phyloP scores from a whole-genome alignment of 2,113 vertebrate genomes.

The Hippocampus guttulatus region DNA sequence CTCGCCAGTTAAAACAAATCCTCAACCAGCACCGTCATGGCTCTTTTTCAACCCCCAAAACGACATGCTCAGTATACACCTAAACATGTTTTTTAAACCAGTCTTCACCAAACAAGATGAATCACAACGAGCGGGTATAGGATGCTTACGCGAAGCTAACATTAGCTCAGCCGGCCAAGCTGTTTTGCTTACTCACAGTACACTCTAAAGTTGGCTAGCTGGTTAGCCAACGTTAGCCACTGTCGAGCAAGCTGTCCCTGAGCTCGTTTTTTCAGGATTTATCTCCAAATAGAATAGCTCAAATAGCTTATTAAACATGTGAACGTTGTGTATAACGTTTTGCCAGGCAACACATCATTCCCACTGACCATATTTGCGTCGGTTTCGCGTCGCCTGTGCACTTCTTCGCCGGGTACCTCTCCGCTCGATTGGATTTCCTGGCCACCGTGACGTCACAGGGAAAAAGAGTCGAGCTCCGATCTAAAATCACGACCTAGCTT shows the following conservation, averaged over 20 bases:
- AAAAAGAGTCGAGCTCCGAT: conserved; percentile 44
- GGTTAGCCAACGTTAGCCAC: conserved; percentile 21
- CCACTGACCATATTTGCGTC: conserved; percentile 66
- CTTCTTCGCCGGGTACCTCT: conserved; percentile 18
- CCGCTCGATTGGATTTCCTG: conserved; percentile 49
- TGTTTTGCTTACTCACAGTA: conserved; percentile 73
- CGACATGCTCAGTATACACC: neutral
- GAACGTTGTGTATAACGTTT: accelerated
- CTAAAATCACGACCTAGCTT: neutral
- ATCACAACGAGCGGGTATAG: neutral
- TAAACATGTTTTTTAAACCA: neutral
- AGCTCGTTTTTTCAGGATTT: neutral
- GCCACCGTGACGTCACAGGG: conserved; percentile 14
- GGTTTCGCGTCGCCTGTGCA: conserved; percentile 12
- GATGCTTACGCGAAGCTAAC: neutral
- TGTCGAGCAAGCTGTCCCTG: neutral
- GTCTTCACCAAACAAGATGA: neutral
- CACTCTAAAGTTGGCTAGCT: conserved; percentile 44
- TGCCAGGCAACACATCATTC: neutral
- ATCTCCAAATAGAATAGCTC: neutral
- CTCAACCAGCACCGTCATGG: neutral
- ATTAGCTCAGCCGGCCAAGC: conserved; percentile 2
- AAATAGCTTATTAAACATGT: neutral
- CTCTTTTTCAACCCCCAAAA: neutral
- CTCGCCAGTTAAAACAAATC: neutral